phyloP scores from a whole-genome alignment of 2,113 vertebrate genomes.

The Hippocampus comes region DNA sequence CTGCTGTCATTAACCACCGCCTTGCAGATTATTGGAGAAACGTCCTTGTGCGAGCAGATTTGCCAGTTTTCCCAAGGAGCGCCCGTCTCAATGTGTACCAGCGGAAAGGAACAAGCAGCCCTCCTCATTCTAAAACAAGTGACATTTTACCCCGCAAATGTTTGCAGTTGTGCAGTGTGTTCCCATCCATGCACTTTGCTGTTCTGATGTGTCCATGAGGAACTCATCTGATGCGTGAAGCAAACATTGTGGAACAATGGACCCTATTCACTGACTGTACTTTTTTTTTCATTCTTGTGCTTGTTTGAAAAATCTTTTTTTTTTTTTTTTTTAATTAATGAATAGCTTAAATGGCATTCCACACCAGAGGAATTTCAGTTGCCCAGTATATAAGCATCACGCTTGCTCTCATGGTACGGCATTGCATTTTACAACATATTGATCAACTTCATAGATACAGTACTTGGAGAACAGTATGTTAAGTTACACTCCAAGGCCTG shows the following conservation, averaged over 20 bases:
- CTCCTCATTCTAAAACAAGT: constrained; percentile 13
- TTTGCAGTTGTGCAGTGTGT: not conserved
- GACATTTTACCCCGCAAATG: constrained; percentile 10
- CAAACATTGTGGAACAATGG: not conserved
- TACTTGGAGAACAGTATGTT: too few species aligned
- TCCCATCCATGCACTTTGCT: not conserved
- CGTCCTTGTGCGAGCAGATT: constrained; percentile 67
- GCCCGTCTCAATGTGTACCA: not conserved
- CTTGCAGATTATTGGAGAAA: constrained; percentile 77
- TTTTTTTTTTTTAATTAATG: too few species aligned
- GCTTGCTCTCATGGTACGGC: too few species aligned
- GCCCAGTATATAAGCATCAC: too few species aligned
- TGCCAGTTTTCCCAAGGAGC: constrained; percentile 57
- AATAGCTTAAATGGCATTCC: not conserved
- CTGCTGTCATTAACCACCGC: constrained; percentile 76
- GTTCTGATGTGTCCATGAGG: not conserved
- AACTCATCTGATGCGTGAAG: not conserved
- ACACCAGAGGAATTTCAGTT: not conserved
- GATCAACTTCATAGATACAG: too few species aligned
- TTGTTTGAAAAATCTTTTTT: not conserved
- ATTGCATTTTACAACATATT: too few species aligned
- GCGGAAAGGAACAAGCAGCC: constrained; percentile 23
- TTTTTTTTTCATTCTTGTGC: not conserved
- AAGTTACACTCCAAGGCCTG: too few species aligned
- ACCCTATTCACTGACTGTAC: not conserved